A percentile compares a stretch with the other conserved stretches of the same genome.
Evolutionary conservation across 2,113 vertebrate species (phyloP).

Genomic region (Limanda limanda): DNA sequence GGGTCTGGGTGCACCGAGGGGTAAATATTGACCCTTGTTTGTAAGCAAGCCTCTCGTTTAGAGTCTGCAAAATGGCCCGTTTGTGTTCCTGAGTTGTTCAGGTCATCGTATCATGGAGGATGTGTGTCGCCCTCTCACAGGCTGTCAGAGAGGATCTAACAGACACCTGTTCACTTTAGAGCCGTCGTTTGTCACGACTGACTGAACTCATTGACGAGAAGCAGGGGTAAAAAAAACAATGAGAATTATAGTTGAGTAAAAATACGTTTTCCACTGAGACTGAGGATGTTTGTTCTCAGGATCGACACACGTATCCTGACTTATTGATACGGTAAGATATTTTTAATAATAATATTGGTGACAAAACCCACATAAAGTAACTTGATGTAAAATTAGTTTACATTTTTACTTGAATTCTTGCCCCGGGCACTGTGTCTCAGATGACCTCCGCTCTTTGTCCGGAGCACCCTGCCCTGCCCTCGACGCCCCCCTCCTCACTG

Average conservation of each 20-base stretch:
- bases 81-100: slow-evolving; percentile 63
- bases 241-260: not conserved
- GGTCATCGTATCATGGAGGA: slow-evolving; percentile 64
- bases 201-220: slow-evolving; percentile 26
- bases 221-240: slow-evolving; percentile 20
- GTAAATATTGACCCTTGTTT: slow-evolving; percentile 74
- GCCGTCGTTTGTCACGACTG: slow-evolving; percentile 44
- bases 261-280: not conserved
- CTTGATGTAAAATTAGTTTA: slow-evolving; percentile 12
- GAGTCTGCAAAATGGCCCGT: slow-evolving; percentile 58
- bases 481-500: slow-evolving; percentile 58
- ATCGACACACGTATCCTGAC: not conserved
- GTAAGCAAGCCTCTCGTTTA: slow-evolving; percentile 58
- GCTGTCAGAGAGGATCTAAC: slow-evolving; percentile 62
- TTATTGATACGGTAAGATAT: not conserved
- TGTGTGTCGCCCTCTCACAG: slow-evolving; percentile 43
- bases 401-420: slow-evolving; percentile 27
- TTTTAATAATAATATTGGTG: not conserved
- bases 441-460: slow-evolving; percentile 74
- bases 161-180: slow-evolving; percentile 49
- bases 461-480: slow-evolving; percentile 59
- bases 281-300: not conserved
- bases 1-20: slow-evolving; percentile 53
- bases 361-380: not conserved
- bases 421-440: slow-evolving; percentile 37